Evolutionary conservation across 2,797 vertebrate species (phyloP).

Genomic region (Melanotaenia maccullochi): DNA sequence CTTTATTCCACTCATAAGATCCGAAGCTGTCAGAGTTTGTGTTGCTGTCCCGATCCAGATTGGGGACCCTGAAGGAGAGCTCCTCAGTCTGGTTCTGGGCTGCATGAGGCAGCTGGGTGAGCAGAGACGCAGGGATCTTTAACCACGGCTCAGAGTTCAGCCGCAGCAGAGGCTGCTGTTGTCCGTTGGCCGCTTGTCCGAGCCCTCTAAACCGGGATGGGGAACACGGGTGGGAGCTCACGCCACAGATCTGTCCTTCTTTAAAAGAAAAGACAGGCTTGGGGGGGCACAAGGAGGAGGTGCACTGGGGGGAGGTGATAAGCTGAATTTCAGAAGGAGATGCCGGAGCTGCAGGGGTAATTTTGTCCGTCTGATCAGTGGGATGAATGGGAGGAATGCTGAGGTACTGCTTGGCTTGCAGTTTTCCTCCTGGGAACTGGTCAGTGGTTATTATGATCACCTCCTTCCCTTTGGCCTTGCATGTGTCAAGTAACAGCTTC

Average conservation of each 20-base stretch:
- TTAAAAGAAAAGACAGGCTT: conserved; percentile 81
- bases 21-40: conserved; percentile 51
- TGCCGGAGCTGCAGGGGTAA: conserved; percentile 41
- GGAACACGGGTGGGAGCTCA: conserved; percentile 79
- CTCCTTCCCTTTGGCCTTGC: conserved; percentile 90
- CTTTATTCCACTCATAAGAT: conserved; percentile 62
- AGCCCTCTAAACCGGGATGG: conserved; percentile 59
- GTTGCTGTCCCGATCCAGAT: conserved; percentile 41
- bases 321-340: conserved; percentile 88
- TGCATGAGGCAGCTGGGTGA: conserved; percentile 73
- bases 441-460: conserved; percentile 92
- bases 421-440: conserved; percentile 80
- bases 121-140: conserved; percentile 78
- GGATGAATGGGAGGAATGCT: conserved; percentile 76
- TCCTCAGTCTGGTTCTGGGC: conserved; percentile 71
- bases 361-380: conserved; percentile 63
- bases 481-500: conserved; percentile 87
- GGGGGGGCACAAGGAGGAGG: conserved; percentile 49
- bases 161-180: conserved; percentile 75
- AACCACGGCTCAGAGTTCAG: conserved; percentile 88
- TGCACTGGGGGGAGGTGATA: conserved; percentile 76
- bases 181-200: conserved; percentile 41
- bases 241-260: conserved; percentile 57
- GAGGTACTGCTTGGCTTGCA: conserved; percentile 85
- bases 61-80: conserved; percentile 64